These are phyloP conservation scores for Chironomus striatipennis DNA, from an alignment of 1,140 invertebrate species.

Conservation along the genomic window DNA sequence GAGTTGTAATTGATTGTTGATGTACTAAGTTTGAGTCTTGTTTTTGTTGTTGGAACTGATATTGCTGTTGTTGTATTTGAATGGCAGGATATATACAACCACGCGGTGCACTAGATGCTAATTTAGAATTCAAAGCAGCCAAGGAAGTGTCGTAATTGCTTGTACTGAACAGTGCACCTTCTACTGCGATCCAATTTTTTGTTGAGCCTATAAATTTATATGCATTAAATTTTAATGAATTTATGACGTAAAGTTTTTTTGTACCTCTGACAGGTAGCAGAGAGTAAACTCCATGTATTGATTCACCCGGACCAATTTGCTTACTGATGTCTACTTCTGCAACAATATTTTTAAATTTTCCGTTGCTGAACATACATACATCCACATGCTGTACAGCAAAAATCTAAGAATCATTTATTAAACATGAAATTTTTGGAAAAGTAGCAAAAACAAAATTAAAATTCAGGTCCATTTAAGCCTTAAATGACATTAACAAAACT, in stretches of 20 bases:
- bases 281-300: slow-evolving; percentile 52
- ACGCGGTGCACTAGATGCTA: slow-evolving; percentile 26
- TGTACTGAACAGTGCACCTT: slow-evolving; percentile 32
- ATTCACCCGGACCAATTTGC: slow-evolving; percentile 52
- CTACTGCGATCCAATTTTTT: slow-evolving; percentile 39
- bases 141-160: slow-evolving; percentile 19
- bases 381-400: slow-evolving; percentile 93
- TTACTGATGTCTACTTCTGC: slow-evolving; percentile 70
- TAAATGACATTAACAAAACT: slow-evolving; percentile 34
- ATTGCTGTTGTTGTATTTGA: slow-evolving; percentile 62
- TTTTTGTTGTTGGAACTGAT: slow-evolving; percentile 61
- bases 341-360: slow-evolving; percentile 97
- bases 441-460: not conserved
- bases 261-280: slow-evolving; percentile 59
- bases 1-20: slow-evolving; percentile 36
- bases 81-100: not conserved
- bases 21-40: slow-evolving; percentile 56
- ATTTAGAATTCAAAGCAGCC: slow-evolving; percentile 20
- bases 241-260: not conserved
- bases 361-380: slow-evolving; percentile 98
- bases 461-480: not conserved
- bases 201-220: slow-evolving; percentile 29
- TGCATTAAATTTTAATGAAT: not conserved
- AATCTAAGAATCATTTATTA: slow-evolving; percentile 55
- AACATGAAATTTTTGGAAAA: not conserved